phyloP scores from a whole-genome alignment of 2,113 vertebrate species.

The Strigops habroptila region DNA sequence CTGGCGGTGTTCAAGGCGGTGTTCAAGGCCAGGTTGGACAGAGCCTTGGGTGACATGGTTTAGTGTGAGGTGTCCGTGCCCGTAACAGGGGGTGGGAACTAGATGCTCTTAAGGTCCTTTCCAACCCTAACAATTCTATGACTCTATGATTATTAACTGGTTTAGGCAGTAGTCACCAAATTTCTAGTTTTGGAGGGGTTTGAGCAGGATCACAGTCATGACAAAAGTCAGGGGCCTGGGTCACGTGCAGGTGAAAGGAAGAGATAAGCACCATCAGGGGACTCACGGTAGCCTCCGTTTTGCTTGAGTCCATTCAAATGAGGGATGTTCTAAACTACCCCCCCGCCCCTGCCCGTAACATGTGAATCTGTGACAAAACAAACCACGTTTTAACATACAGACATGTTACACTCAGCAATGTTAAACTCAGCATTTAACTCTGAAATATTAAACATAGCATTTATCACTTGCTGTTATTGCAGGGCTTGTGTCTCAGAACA shows the following conservation, averaged over 20 bases:
- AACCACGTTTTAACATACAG: neutral
- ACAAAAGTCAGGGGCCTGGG: neutral
- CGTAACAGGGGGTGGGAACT: neutral
- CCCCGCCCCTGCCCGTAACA: neutral
- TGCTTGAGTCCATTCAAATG: neutral
- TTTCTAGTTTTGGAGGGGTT: neutral
- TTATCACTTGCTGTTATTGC: neutral
- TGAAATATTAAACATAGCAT: neutral
- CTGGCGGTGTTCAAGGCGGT: neutral
- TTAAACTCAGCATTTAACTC: neutral
- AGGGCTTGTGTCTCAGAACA: neutral
- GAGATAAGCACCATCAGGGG: neutral
- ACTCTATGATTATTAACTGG: neutral
- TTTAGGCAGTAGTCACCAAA: neutral
- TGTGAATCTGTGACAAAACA: neutral
- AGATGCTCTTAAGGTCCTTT: neutral
- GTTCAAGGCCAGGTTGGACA: neutral
- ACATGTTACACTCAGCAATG: neutral
- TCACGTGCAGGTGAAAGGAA: neutral
- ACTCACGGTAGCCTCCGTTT: neutral
- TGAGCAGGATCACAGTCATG: neutral
- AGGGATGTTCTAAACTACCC: neutral
- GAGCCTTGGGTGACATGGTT: neutral
- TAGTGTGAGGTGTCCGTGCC: neutral
- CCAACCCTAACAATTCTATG: neutral